Percentiles rank a stretch among this genome's conserved stretches.
phyloP scores from a whole-genome alignment of 2,888 invertebrate genomes.

The Helleia helle region DNA sequence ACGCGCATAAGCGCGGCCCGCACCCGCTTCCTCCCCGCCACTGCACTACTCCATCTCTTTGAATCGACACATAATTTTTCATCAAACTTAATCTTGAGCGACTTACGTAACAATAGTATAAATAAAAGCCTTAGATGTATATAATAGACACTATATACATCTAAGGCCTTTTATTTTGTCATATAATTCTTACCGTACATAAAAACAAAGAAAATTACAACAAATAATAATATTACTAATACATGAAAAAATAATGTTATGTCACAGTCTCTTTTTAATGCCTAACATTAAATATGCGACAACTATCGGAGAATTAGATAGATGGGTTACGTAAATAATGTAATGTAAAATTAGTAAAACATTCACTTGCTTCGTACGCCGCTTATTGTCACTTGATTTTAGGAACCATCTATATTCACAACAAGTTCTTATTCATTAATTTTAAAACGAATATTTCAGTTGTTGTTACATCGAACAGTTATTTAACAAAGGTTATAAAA shows the following conservation, averaged over 20 bases:
- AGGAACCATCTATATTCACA: slow-evolving; percentile 50
- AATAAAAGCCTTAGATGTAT: too few relatives aligned
- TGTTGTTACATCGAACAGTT: not conserved
- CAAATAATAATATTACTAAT: too few relatives aligned
- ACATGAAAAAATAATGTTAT: too few relatives aligned
- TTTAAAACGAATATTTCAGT: slow-evolving; percentile 3
- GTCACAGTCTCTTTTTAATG: too few relatives aligned
- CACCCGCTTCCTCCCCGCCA: slow-evolving; percentile 45
- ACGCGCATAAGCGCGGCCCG: slow-evolving; percentile 46
- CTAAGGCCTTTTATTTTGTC: too few relatives aligned
- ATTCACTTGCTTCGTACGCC: slow-evolving; percentile 37
- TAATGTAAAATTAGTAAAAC: slow-evolving; percentile 58
- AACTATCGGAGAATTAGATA: too few relatives aligned
- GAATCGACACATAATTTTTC: slow-evolving; percentile 51
- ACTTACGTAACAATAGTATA: slow-evolving; percentile 52
- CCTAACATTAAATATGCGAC: too few relatives aligned
- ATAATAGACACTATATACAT: too few relatives aligned
- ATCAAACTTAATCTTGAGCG: slow-evolving; percentile 62
- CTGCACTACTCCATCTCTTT: slow-evolving; percentile 44
- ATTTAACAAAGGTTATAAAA: slow-evolving; percentile 2
- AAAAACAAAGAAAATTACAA: too few relatives aligned
- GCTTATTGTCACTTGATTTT: slow-evolving; percentile 43
- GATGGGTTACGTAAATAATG: slow-evolving; percentile 51
- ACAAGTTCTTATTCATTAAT: not conserved
- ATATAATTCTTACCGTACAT: too few relatives aligned